phyloP scores from a whole-genome alignment of 1,140 invertebrate genomes.

The Whitmania pigra region DNA sequence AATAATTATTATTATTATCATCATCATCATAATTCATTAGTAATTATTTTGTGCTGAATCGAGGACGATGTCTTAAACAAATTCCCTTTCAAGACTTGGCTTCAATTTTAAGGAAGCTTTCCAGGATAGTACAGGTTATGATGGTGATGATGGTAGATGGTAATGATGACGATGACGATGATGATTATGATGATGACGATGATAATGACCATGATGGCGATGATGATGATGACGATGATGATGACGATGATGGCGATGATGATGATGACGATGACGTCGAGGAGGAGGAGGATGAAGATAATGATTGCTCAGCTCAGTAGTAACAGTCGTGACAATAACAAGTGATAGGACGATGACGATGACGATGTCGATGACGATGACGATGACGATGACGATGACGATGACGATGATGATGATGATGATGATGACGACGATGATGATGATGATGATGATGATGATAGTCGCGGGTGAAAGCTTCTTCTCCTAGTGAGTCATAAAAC shows the following conservation, averaged over 20 bases:
- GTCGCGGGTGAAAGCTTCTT: no score
- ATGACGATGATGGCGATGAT: conserved; percentile 13
- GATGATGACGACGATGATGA: background rate
- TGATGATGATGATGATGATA: conserved; percentile 53
- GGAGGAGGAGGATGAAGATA: conserved; percentile 10
- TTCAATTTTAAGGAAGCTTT: background rate
- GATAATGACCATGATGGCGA: conserved; percentile 5
- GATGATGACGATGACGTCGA: conserved; percentile 2
- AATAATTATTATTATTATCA: no score
- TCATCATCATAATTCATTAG: no score
- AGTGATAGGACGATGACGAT: background rate
- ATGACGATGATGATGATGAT: conserved; percentile 9
- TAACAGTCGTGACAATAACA: no score
- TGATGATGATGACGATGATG: conserved; percentile 14
- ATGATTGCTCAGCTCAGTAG: no score
- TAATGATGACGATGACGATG: background rate
- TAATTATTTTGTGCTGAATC: no score
- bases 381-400: conserved; percentile 7
- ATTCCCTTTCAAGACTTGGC: background rate
- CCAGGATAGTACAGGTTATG: background rate
- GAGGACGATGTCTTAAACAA: no score
- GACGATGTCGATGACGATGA: background rate
- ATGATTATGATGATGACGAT: no score
- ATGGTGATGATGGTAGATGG: conserved; percentile 13
- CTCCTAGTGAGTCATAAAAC: no score